Percentiles rank a stretch among this genome's conserved stretches.
phyloP scores from a whole-genome alignment of 2,113 vertebrate species.

The Anoura caudifer region DNA sequence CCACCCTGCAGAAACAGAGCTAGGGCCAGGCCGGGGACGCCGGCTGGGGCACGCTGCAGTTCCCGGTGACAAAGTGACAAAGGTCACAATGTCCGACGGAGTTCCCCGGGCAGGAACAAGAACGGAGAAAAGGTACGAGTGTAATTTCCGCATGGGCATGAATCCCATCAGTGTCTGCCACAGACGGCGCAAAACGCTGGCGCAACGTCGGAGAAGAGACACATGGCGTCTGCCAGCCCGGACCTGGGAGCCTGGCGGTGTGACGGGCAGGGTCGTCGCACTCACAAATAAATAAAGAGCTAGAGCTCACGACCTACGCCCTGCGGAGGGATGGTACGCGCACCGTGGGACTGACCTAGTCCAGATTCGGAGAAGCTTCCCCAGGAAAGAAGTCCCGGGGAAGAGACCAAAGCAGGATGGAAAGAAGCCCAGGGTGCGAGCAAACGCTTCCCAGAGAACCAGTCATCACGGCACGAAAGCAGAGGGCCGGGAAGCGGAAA shows the following conservation, averaged over 20 bases:
- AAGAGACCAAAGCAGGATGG: not conserved
- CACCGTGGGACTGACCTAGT: not conserved
- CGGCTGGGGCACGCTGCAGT: not conserved
- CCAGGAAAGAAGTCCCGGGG: not conserved
- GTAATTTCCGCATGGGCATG: fast-evolving
- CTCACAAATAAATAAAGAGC: not conserved
- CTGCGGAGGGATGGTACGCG: fast-evolving
- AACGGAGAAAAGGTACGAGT: not conserved
- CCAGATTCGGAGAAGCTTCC: not conserved
- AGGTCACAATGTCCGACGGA: not conserved
- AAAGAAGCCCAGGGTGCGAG: not conserved
- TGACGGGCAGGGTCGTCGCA: too few relatives aligned
- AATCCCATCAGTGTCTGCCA: not conserved
- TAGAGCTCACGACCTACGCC: not conserved
- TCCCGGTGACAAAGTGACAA: not conserved
- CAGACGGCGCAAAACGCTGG: not conserved
- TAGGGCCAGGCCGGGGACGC: not conserved
- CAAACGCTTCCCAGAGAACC: not conserved
- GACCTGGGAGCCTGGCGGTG: not conserved
- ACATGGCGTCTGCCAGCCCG: fast-evolving
- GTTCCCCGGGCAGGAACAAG: not conserved
- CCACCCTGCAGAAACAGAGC: not conserved
- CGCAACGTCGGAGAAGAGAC: not conserved
- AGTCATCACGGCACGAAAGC: not conserved
- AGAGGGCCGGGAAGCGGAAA: not conserved